These are phyloP conservation scores for Hypomesus transpacificus DNA, from an alignment of 2,113 vertebrate genomes.

Conservation along the genomic window DNA sequence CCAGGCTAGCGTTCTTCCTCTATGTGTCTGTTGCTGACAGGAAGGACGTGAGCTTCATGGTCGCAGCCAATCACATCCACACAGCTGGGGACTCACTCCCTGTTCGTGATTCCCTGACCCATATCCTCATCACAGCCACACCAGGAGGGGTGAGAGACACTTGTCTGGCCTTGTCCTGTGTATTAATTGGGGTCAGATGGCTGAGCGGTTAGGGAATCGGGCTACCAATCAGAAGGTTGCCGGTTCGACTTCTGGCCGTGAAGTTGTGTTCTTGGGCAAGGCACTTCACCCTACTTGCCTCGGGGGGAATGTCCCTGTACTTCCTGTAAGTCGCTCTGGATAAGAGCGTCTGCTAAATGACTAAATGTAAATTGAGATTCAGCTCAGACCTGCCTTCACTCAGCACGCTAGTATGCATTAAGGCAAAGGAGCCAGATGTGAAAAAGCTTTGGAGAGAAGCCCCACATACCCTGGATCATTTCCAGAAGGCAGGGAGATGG, in stretches of 20 bases:
- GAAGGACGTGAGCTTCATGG: conserved; percentile 34
- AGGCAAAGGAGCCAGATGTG: conserved; percentile 41
- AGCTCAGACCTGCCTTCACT: conserved; percentile 34
- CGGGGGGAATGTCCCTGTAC: no score
- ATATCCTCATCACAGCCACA: conserved; percentile 34
- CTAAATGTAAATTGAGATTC: no score
- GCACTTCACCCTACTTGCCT: no score
- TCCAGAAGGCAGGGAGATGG: conserved; percentile 47
- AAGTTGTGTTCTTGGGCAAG: no score
- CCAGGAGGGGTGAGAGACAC: conserved; percentile 26
- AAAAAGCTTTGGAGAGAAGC: conserved; percentile 44
- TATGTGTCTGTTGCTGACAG: conserved; percentile 20
- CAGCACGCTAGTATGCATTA: conserved; percentile 55
- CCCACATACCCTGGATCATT: conserved; percentile 46
- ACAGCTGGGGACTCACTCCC: conserved; percentile 29
- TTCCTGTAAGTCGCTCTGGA: no score
- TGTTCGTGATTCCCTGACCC: conserved; percentile 42
- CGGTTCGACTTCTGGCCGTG: no score
- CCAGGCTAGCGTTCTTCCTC: no score
- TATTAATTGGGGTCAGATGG: no score
- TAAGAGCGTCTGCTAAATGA: no score
- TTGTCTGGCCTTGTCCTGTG: conserved; percentile 8
- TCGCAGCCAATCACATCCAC: conserved; percentile 42
- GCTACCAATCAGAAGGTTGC: no score
- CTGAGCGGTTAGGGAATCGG: no score